These are phyloP conservation scores for Cettia cetti DNA, from an alignment of 2,113 vertebrate species.

Conservation along the genomic window DNA sequence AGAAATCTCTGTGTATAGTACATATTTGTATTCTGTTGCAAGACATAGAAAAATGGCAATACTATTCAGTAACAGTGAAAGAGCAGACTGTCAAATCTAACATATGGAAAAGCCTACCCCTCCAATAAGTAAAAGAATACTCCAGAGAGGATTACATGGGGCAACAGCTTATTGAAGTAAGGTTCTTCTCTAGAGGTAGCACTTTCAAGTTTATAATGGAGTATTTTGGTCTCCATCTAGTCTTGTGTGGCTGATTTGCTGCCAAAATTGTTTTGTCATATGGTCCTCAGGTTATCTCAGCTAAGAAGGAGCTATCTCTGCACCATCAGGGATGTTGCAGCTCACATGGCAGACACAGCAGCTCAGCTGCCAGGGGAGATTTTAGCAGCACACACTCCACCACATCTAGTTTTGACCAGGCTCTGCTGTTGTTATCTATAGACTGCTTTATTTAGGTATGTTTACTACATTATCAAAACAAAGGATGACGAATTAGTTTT, in stretches of 20 bases:
- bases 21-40: neutral
- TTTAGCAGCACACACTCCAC: neutral
- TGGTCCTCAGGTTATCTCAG: neutral
- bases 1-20: neutral
- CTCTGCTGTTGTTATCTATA: neutral
- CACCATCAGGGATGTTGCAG: neutral
- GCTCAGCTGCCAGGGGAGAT: neutral
- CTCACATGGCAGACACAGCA: neutral
- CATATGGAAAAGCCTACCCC: neutral
- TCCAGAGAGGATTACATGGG: neutral
- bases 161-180: neutral
- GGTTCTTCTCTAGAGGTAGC: neutral
- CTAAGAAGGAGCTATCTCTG: neutral
- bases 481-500: neutral
- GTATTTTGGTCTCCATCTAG: neutral
- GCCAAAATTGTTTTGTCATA: neutral
- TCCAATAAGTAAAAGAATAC: neutral
- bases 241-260: neutral
- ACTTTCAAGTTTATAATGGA: neutral
- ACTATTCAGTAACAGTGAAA: conserved; percentile 12
- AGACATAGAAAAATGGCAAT: neutral
- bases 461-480: neutral
- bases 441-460: neutral
- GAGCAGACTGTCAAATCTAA: neutral
- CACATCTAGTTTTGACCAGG: neutral